These are phyloP conservation scores for Thalassaphorura encarpata DNA, from an alignment of 1,140 invertebrate species.

Conservation along the genomic window DNA sequence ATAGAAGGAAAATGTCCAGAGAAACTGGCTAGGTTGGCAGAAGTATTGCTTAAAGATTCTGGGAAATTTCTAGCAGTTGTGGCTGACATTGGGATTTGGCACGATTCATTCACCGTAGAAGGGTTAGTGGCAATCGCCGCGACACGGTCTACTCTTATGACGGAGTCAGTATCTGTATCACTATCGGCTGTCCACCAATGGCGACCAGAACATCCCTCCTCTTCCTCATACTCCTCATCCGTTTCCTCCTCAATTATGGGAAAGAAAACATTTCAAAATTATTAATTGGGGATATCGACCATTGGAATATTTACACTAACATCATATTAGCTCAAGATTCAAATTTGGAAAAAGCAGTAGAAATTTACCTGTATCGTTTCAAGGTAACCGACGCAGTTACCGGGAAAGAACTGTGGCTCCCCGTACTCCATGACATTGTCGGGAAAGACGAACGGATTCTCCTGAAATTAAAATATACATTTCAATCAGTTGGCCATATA, in stretches of 20 bases:
- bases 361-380: conserved; percentile 33
- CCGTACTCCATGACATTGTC: conserved; percentile 32
- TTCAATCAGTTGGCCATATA: neutral
- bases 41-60: too few species aligned
- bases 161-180: conserved; percentile 33
- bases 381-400: conserved; percentile 32
- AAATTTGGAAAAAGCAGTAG: too few species aligned
- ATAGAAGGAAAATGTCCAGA: too few species aligned
- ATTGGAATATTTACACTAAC: too few species aligned
- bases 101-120: too few species aligned
- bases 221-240: conserved; percentile 32
- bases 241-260: too few species aligned
- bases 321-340: too few species aligned
- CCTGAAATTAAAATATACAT: conserved; percentile 13
- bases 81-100: too few species aligned
- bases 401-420: conserved; percentile 32
- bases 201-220: conserved; percentile 32
- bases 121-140: too few species aligned
- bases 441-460: conserved; percentile 28
- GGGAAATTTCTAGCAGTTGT: too few species aligned
- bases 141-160: conserved; percentile 29
- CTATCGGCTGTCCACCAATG: conserved; percentile 30
- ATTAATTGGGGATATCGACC: neutral
- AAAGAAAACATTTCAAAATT: too few species aligned
- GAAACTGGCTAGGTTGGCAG: too few species aligned